These are phyloP conservation scores for Anabacerthia variegaticeps DNA, from an alignment of 2,797 vertebrate genomes.

Conservation along the genomic window DNA sequence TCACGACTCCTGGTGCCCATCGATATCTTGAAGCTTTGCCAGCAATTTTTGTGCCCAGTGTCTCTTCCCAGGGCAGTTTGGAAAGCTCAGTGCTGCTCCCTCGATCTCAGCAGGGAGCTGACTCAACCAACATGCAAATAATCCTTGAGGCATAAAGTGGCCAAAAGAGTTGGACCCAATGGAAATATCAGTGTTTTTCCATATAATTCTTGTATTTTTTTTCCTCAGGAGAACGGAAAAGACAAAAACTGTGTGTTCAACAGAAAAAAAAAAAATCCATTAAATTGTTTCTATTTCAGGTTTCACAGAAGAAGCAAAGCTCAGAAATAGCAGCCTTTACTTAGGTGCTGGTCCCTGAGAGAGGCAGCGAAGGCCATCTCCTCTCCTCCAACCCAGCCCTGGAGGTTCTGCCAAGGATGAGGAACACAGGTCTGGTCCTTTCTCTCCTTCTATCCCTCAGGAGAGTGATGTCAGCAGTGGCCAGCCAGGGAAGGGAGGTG, in stretches of 20 bases:
- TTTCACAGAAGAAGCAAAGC: not conserved
- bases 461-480: not conserved
- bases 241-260: not conserved
- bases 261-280: not conserved
- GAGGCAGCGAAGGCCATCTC: not conserved
- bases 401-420: not conserved
- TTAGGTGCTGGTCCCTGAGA: not conserved
- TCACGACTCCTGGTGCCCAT: not conserved
- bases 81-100: not conserved
- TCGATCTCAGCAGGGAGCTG: not conserved
- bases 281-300: not conserved
- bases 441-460: not conserved
- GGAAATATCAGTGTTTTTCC: not conserved
- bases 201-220: not conserved
- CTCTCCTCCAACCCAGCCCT: not conserved
- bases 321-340: not conserved
- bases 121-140: not conserved
- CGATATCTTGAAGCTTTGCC: not conserved
- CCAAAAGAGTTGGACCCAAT: not conserved
- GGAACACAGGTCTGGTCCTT: not conserved
- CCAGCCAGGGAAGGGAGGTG: not conserved
- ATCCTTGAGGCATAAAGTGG: not conserved
- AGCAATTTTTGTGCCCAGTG: not conserved
- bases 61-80: not conserved
- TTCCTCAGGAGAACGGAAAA: not conserved